phyloP scores from a whole-genome alignment of 2,797 vertebrate genomes.

The Tolypeutes matacus region DNA sequence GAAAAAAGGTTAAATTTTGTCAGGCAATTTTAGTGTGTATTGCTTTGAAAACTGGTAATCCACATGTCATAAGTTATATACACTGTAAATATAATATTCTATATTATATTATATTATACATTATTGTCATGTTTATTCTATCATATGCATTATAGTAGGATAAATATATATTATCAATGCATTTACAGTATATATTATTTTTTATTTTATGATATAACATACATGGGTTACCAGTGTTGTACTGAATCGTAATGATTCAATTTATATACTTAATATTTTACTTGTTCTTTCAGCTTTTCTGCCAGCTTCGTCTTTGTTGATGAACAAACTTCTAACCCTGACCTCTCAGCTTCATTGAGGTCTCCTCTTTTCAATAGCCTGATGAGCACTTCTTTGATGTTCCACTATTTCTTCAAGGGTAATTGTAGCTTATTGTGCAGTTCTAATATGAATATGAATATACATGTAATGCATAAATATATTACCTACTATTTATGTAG shows the following conservation, averaged over 20 bases:
- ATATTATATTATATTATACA: not conserved
- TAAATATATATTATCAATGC: not conserved
- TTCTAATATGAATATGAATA: not conserved
- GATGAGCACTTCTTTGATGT: not conserved
- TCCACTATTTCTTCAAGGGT: not conserved
- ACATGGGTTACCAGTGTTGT: not conserved
- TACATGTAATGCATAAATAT: not conserved
- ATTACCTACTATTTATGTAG: not conserved
- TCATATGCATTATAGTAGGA: not conserved
- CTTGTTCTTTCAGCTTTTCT: not conserved
- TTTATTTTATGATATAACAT: not conserved
- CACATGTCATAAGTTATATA: not conserved
- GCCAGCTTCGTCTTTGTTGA: not conserved
- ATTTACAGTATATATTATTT: not conserved
- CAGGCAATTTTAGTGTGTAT: conserved; percentile 24
- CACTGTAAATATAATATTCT: not conserved
- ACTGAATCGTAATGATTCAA: not conserved
- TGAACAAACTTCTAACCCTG: not conserved
- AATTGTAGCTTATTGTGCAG: not conserved
- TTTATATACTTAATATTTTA: not conserved
- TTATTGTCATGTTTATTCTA: not conserved
- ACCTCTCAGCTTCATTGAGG: not conserved
- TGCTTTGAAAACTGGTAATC: conserved; percentile 29
- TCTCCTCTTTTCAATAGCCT: not conserved
- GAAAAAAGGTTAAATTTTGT: conserved; percentile 65